Evolutionary conservation across 1,140 invertebrate genomes (phyloP), one percentile per base, ranked within the genome.

Genomic region (Zaprionus lachaisei): DNA sequence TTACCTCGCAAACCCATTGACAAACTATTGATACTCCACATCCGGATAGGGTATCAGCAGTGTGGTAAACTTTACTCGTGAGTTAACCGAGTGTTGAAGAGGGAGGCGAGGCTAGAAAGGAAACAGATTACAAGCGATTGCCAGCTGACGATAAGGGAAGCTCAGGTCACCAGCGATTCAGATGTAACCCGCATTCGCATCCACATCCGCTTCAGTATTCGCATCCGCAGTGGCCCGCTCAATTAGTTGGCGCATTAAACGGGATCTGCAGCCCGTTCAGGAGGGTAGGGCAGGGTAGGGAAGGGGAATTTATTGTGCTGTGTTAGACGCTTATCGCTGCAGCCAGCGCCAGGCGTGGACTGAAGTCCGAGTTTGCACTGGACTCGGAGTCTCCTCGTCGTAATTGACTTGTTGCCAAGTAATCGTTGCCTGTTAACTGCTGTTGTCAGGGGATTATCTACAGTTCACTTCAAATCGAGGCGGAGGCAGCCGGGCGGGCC

Each of bases 381-480:
- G 54, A 56, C 41, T 38, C 14, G 34, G 49, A 51, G 28, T 31
- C 11, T 51, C 6, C 9, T 20, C 1, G 47, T 76, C 85, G 79
- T 89, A 89, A 89, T 89, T 90, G 85, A 89, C 85, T 89, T 89
- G 85, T 89, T 89, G 85, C 85, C 85, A 89, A 89, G 85, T 89
- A 89, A 89, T 89, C 85, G 85, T 89, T 90, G 85, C 85, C 85
- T 77, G 85, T 90, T 89, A 89, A 89, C 85, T 89, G 84, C 85
- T 89, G 85, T 89, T 90, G 85, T 89, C 79, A 90, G 81, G 85
- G 85, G 85, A 89, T 89, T 89, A 89, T 90, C 85, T 89, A 89
- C 81, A 89, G 81, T 89, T 89, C 81, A 81, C 70, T 90, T 84
- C 74, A 84, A 89, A 84, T 84, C 81, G 72, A 81, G 80, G 58